phyloP scores from a whole-genome alignment of 64 coral and sea anemone species.

The Montipora foliosa region DNA sequence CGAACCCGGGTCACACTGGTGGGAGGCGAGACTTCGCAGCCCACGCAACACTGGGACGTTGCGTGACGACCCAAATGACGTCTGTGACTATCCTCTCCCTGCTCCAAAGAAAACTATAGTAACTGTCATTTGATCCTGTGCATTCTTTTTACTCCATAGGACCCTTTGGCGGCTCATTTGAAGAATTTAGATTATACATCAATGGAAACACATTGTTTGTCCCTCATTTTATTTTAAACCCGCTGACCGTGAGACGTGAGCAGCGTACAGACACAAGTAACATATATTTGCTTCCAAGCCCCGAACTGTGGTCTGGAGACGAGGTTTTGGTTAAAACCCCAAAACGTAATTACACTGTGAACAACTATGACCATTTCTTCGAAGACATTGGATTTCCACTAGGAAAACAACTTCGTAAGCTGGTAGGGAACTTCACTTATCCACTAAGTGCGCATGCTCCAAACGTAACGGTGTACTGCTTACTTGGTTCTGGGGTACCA shows the following conservation, averaged over 20 bases:
- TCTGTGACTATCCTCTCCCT: too few relatives aligned
- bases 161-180: constrained; percentile 76
- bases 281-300: constrained; percentile 78
- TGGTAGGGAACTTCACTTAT: constrained; percentile 55
- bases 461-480: constrained; percentile 75
- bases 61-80: too few relatives aligned
- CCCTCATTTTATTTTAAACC: constrained; percentile 75
- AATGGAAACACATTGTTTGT: constrained; percentile 79
- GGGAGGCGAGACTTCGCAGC: too few relatives aligned
- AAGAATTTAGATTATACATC: constrained; percentile 66
- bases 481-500: constrained; percentile 63
- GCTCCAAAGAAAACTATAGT: too few relatives aligned
- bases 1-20: too few relatives aligned
- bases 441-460: constrained; percentile 71
- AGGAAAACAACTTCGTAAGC: constrained; percentile 53
- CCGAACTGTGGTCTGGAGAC: constrained; percentile 78
- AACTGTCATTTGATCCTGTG: background rate
- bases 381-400: constrained; percentile 76
- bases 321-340: constrained; percentile 82
- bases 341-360: constrained; percentile 73
- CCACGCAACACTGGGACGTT: too few relatives aligned
- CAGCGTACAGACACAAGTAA: constrained; percentile 82
- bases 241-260: constrained; percentile 71
- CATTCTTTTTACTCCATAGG: constrained; percentile 16
- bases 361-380: constrained; percentile 78